Conservation (phyloP, 2,888 invertebrate species). For the Caenorhabditis wallacei region DNA sequence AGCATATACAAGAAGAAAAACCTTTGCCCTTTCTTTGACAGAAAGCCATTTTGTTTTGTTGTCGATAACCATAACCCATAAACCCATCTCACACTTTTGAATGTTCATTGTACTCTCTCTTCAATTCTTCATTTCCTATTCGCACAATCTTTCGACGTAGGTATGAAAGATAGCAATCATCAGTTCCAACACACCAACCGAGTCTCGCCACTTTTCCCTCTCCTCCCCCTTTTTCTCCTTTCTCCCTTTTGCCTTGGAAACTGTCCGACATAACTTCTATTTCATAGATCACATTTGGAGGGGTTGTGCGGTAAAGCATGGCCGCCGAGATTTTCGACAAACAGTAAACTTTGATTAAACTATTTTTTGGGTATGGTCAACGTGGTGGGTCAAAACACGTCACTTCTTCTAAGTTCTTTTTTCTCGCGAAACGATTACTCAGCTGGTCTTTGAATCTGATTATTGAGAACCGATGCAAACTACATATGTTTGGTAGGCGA, state of each 20-base stretch:
- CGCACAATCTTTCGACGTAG: constrained; percentile 30
- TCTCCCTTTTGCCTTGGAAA: neutral
- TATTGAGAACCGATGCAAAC: constrained; percentile 5
- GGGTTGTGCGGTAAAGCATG: constrained; percentile 12
- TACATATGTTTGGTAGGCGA: constrained; percentile 11
- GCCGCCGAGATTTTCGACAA: neutral
- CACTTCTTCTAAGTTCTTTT: constrained; percentile 7
- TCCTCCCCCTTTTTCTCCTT: too few species aligned
- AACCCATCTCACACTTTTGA: constrained; percentile 19
- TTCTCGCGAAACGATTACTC: constrained; percentile 21
- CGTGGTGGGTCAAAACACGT: constrained; percentile 27
- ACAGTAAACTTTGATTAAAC: constrained; percentile 19
- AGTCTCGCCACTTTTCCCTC: constrained; percentile 50
- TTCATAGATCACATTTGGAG: constrained; percentile 50
- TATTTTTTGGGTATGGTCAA: constrained; percentile 23
- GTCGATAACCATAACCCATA: constrained; percentile 10
- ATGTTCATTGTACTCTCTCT: constrained; percentile 44
- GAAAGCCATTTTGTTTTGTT: constrained; percentile 17
- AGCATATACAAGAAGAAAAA: constrained; percentile 12
- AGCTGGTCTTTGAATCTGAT: neutral
- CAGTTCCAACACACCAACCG: constrained; percentile 46
- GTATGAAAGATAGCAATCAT: constrained; percentile 38
- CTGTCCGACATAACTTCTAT: constrained; percentile 18
- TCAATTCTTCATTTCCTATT: neutral
- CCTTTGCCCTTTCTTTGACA: constrained; percentile 25